Percentiles rank a stretch among this genome's conserved stretches.
These are phyloP conservation scores for Anser cygnoides DNA, from an alignment of 2,113 vertebrate species.

Conservation along the genomic window DNA sequence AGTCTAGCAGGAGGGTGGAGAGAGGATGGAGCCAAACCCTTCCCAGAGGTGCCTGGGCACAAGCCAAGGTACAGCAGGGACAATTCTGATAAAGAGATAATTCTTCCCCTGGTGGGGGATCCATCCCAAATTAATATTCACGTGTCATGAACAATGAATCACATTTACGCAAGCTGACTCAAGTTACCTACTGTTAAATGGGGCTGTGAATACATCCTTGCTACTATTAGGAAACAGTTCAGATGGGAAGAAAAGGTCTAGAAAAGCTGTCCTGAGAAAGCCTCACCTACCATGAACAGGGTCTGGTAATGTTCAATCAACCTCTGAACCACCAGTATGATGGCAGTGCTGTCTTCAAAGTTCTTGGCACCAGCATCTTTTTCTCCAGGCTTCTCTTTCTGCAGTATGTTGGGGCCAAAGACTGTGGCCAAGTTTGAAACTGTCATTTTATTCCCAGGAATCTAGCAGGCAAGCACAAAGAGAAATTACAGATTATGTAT, in stretches of 20 bases:
- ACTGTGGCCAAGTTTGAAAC: conserved; percentile 89
- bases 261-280: neutral
- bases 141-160: neutral
- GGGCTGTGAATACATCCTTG: neutral
- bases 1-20: neutral
- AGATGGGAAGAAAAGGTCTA: neutral
- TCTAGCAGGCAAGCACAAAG: conserved; percentile 61
- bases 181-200: accelerated
- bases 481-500: neutral
- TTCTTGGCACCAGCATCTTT: conserved; percentile 76
- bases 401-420: conserved; percentile 91
- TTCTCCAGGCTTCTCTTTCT: conserved; percentile 78
- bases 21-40: neutral
- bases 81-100: neutral
- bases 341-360: conserved; percentile 86
- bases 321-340: conserved; percentile 86
- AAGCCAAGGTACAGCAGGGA: neutral
- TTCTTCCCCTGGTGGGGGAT: neutral
- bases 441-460: conserved; percentile 94
- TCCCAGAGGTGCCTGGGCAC: neutral
- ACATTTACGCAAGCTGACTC: accelerated
- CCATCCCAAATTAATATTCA: neutral
- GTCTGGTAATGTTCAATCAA: conserved; percentile 87
- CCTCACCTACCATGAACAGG: conserved; percentile 82
- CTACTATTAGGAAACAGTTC: neutral